Conservation (phyloP, 1,140 invertebrate genomes). For the Drosophila orena region DNA sequence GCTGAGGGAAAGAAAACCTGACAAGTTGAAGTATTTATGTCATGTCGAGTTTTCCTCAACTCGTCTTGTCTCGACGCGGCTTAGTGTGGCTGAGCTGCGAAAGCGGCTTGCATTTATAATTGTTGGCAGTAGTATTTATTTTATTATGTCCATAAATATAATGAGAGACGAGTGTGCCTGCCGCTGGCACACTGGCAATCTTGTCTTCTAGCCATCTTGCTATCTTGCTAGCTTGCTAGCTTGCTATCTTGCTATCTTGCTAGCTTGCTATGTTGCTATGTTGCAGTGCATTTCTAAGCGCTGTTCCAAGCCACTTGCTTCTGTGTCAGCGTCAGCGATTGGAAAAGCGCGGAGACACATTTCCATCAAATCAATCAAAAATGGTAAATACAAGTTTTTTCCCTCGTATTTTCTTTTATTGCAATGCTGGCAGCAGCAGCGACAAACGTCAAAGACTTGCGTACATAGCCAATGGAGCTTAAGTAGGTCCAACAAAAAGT, state of each 20-base stretch:
- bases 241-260: neutral
- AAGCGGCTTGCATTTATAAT: conserved; percentile 82
- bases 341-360: conserved; percentile 71
- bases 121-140: conserved; percentile 79
- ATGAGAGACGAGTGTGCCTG: conserved; percentile 70
- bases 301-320: conserved; percentile 17
- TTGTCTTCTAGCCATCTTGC: neutral
- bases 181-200: neutral
- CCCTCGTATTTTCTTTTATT: conserved; percentile 54
- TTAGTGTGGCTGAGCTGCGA: conserved; percentile 58
- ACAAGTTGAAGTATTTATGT: conserved; percentile 77
- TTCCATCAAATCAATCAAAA: conserved; percentile 83
- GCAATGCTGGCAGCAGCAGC: conserved; percentile 36
- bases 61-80: conserved; percentile 13
- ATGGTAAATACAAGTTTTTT: conserved; percentile 81
- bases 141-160: conserved; percentile 84
- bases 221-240: neutral
- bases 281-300: conserved; percentile 45
- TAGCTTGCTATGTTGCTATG: neutral
- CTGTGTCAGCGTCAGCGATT: conserved; percentile 58
- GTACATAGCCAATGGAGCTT: conserved; percentile 53
- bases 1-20: conserved; percentile 33
- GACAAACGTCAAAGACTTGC: conserved; percentile 65
- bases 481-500: conserved; percentile 82
- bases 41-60: conserved; percentile 64